Conservation (phyloP, 2,113 vertebrate species). For the Sapayoa aenigma region DNA sequence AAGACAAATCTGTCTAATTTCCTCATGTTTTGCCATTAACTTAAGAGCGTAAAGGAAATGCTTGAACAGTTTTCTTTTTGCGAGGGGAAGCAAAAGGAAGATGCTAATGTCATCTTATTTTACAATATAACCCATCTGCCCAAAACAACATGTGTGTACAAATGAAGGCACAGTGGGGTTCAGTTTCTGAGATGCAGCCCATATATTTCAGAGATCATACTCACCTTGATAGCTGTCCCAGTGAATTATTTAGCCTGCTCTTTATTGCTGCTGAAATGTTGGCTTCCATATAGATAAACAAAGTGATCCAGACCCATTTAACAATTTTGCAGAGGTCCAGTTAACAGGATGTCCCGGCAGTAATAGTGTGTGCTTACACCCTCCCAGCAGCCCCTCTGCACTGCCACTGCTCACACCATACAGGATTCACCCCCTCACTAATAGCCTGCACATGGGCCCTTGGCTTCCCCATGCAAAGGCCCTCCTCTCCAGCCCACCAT, state of each 20-base stretch:
- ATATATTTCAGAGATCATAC: not conserved
- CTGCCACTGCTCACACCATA: not conserved
- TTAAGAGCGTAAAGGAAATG: slow-evolving; percentile 47
- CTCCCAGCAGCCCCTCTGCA: not conserved
- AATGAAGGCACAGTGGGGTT: not conserved
- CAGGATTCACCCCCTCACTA: not conserved
- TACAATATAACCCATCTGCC: not conserved
- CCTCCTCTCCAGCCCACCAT: not conserved
- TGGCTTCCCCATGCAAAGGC: not conserved
- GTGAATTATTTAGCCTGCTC: not conserved
- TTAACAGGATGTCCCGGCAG: not conserved
- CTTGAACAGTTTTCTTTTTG: slow-evolving; percentile 7
- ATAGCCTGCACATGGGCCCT: not conserved
- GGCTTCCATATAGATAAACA: not conserved
- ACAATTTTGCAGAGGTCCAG: not conserved
- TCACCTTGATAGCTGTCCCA: not conserved
- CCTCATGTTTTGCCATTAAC: slow-evolving; percentile 43
- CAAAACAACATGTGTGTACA: not conserved
- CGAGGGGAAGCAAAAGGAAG: slow-evolving; percentile 5
- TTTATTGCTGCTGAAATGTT: not conserved
- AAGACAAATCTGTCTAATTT: slow-evolving; percentile 49
- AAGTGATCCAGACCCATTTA: not conserved
- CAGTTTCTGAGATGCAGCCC: not conserved
- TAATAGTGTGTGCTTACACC: not conserved
- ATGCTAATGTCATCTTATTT: slow-evolving; percentile 47